Percentiles rank a stretch among this genome's conserved stretches.
Conservation (phyloP, 2,888 invertebrate species). For the Aquatica leii region DNA sequence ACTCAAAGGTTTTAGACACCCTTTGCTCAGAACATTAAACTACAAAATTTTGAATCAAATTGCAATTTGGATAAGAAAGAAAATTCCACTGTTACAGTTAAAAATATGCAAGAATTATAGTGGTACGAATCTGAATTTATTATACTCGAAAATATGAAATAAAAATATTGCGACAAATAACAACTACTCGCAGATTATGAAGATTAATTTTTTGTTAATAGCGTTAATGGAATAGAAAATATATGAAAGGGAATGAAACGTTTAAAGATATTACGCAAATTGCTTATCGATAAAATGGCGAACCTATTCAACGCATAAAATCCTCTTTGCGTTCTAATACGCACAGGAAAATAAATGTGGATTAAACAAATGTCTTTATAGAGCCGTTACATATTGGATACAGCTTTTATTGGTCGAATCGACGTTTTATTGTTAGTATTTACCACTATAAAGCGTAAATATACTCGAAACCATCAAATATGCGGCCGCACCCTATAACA, state of each 20-base stretch:
- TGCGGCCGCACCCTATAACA: too few relatives aligned
- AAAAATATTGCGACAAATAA: too few relatives aligned
- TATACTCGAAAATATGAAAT: too few relatives aligned
- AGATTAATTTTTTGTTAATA: conserved; percentile 3
- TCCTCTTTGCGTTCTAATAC: conserved; percentile 18
- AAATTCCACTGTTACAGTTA: too few relatives aligned
- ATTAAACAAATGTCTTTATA: conserved; percentile 13
- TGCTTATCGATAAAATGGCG: conserved; percentile 12
- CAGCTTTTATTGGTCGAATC: not conserved
- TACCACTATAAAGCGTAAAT: not conserved
- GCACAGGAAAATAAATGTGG: conserved; percentile 11
- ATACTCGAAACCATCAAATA: too few relatives aligned
- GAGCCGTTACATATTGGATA: conserved; percentile 4
- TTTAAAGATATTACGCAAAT: conserved; percentile 17
- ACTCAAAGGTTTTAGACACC: too few relatives aligned
- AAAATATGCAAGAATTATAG: too few relatives aligned
- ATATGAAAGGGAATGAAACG: conserved; percentile 14
- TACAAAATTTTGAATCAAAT: too few relatives aligned
- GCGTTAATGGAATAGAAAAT: conserved; percentile 9
- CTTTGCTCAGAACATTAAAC: too few relatives aligned
- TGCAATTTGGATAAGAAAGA: too few relatives aligned
- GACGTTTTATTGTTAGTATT: not conserved
- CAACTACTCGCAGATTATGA: too few relatives aligned
- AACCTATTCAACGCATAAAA: conserved; percentile 9
- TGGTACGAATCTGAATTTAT: too few relatives aligned